A percentile compares a stretch with the other conserved stretches of the same genome.
phyloP scores from a whole-genome alignment of 2,113 vertebrate species.

The Gulo gulo region DNA sequence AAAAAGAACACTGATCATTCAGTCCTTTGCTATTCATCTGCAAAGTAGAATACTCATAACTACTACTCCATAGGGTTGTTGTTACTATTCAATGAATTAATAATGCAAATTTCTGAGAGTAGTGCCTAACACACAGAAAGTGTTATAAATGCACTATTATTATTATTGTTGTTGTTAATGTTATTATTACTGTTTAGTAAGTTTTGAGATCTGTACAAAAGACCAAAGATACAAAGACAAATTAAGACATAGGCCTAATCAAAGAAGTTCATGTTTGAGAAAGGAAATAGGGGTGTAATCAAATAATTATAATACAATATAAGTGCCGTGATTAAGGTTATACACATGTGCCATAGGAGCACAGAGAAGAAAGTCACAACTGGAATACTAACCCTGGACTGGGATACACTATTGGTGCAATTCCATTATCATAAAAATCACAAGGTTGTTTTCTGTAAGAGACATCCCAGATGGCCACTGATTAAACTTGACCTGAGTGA shows the following conservation, averaged over 20 bases:
- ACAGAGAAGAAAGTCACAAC: neutral
- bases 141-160: neutral
- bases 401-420: neutral
- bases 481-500: slow-evolving; percentile 62
- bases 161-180: neutral
- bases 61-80: neutral
- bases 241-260: neutral
- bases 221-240: neutral
- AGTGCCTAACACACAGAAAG: neutral
- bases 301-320: neutral
- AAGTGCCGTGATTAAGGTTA: neutral
- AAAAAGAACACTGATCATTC: neutral
- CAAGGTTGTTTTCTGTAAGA: slow-evolving; percentile 14
- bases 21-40: neutral
- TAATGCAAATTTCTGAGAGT: neutral
- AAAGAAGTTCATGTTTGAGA: neutral
- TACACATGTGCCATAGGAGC: neutral
- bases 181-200: neutral
- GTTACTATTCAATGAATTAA: neutral
- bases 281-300: neutral
- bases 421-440: neutral
- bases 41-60: neutral
- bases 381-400: neutral
- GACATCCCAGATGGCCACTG: slow-evolving; percentile 53
- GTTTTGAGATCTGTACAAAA: neutral